Conservation (phyloP, 2,888 invertebrate genomes). For the Aporophyla nigra region DNA sequence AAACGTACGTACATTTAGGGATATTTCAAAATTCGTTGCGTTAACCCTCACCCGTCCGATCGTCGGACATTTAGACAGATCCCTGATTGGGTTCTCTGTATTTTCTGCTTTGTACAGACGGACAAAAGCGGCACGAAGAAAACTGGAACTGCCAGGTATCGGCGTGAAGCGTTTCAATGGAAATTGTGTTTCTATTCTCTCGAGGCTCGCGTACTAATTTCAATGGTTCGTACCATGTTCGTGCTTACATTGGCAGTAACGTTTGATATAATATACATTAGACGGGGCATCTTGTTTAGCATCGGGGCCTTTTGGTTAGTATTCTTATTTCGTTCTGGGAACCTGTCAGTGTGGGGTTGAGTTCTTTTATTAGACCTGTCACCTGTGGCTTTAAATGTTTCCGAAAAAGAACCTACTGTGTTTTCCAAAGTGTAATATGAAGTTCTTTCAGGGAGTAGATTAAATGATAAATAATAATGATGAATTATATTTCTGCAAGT, state of each 20-base stretch:
- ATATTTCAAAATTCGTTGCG: conserved; percentile 66
- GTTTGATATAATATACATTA: conserved; percentile 54
- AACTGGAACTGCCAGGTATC: conserved; percentile 73
- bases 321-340: conserved; percentile 36
- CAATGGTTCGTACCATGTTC: conserved; percentile 59
- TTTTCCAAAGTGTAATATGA: not conserved
- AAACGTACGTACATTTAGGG: conserved; percentile 53
- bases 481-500: too few species aligned
- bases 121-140: conserved; percentile 77
- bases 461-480: too few species aligned
- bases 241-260: conserved; percentile 56
- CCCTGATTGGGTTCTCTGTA: conserved; percentile 81
- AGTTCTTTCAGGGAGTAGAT: not conserved
- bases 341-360: conserved; percentile 5
- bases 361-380: not conserved
- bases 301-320: conserved; percentile 29
- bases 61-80: conserved; percentile 79
- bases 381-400: not conserved
- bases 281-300: conserved; percentile 35
- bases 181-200: conserved; percentile 79
- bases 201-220: conserved; percentile 72
- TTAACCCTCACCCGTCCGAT: conserved; percentile 67
- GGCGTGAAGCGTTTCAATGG: conserved; percentile 76
- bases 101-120: conserved; percentile 74
- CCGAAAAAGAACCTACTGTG: not conserved